phyloP scores from a whole-genome alignment of 1,140 invertebrate genomes.

The Heliothis subflexa region DNA sequence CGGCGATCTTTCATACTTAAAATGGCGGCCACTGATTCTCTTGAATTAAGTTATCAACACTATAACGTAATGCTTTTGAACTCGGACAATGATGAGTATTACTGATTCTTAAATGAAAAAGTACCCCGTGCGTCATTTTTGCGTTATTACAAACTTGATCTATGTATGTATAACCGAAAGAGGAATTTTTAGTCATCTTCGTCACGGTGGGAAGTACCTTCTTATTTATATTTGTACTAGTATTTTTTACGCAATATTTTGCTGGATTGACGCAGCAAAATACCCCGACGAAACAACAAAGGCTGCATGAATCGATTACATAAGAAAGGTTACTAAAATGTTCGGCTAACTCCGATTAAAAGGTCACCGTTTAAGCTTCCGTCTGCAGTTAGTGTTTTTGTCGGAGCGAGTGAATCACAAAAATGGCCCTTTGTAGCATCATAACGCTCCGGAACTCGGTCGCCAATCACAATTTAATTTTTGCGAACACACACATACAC shows the following conservation, averaged over 20 bases:
- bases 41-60: slow-evolving; percentile 10
- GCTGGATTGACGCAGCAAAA: slow-evolving; percentile 8
- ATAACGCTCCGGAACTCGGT: slow-evolving; percentile 41
- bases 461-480: slow-evolving; percentile 39
- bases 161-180: neutral
- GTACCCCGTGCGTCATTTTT: slow-evolving; percentile 20
- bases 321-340: slow-evolving; percentile 41
- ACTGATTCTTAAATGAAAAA: neutral
- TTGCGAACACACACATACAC: slow-evolving; percentile 22
- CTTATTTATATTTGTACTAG: neutral
- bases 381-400: slow-evolving; percentile 33
- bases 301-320: slow-evolving; percentile 33
- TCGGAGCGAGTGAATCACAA: slow-evolving; percentile 12
- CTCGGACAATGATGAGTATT: slow-evolving; percentile 3
- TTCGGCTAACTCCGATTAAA: slow-evolving; percentile 13
- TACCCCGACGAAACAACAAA: slow-evolving; percentile 27
- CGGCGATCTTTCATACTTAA: slow-evolving; percentile 35
- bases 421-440: slow-evolving; percentile 14
- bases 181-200: neutral
- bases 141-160: neutral
- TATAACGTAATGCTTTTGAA: neutral
- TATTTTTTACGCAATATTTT: neutral
- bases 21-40: slow-evolving; percentile 7
- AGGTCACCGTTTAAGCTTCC: slow-evolving; percentile 35
- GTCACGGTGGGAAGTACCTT: slow-evolving; percentile 19